Evolutionary conservation across 2,113 vertebrate species (phyloP), one percentile per base, ranked within the genome.

Genomic region (Okapia johnstoni): DNA sequence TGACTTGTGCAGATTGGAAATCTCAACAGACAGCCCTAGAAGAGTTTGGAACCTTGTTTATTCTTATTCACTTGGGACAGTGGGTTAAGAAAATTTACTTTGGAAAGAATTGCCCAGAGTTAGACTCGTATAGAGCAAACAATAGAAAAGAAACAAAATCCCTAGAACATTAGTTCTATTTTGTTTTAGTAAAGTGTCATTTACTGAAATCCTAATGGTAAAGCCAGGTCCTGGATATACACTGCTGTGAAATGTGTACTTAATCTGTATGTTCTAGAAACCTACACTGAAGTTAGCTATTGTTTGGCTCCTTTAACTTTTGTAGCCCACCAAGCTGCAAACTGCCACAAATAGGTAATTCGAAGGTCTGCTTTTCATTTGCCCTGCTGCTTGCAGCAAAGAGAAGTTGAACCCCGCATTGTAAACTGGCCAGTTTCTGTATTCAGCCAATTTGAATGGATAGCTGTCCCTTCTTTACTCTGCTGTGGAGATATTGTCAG

Each of bases 31-130:
- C 96, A 1, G 1, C 46, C 63, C 95, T 89, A 46, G 88, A 97
- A 97, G 92, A 92, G 77, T 85, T 52, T 70, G 93, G 90, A 81
- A 98, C 96, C 97, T 90, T 97, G 77, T 93, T 96, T 87, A 93
- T 79, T 92, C 46, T 83, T 57, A 79, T 54, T 93, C 33, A 66
- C 5, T 52, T 0, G 6, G 54, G 85, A 60, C 13, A 13, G 28
- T 28, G 86, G 61, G 61, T 94, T 93, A 89, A 94, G 94, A 66
- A 98, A 97, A 90, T 90, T 48, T 96, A 36, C 81, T 97, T 94
- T 94, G 73, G 90, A 92, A 97, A 97, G 92, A 97, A 48, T 85
- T 97, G 95, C 55, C 92, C 93, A 85, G 92, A 96, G 83, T 52
- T 60, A 87, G 92, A 66, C 40, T 48, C 52, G 93, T 80, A 76